Evolutionary conservation across 2,888 invertebrate species (phyloP).

Genomic region (Pristionchus exspectatus): DNA sequence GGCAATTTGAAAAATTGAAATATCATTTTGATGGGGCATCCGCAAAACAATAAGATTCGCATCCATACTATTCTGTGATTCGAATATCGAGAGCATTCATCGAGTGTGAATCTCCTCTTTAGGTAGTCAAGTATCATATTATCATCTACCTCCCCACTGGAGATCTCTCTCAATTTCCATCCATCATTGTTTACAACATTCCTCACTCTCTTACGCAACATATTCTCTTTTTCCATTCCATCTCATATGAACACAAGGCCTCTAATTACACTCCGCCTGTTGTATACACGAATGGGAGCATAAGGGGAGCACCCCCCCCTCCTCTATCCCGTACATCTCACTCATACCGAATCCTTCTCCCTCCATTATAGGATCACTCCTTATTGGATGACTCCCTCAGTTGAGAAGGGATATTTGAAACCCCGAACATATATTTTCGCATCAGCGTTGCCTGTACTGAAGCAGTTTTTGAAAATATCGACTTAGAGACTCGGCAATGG

Average conservation of each 20-base stretch:
- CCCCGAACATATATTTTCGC: too few relatives aligned
- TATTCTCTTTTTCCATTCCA: not conserved
- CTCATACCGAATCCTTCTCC: not conserved
- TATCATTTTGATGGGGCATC: too few relatives aligned
- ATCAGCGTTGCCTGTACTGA: too few relatives aligned
- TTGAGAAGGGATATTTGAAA: not conserved
- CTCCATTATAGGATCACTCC: not conserved
- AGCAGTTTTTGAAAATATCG: too few relatives aligned
- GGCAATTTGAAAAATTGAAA: not conserved
- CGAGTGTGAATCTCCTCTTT: not conserved
- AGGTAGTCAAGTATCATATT: not conserved
- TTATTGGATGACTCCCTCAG: not conserved
- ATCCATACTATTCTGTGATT: too few relatives aligned
- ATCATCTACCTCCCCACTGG: not conserved
- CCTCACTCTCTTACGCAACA: constrained; percentile 48
- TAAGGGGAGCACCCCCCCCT: not conserved
- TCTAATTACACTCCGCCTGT: constrained; percentile 45
- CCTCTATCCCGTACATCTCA: not conserved
- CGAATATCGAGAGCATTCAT: not conserved
- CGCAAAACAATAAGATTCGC: too few relatives aligned
- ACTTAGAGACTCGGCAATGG: too few relatives aligned
- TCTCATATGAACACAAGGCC: constrained; percentile 20
- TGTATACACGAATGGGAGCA: constrained; percentile 30
- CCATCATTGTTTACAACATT: not conserved
- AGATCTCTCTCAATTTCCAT: not conserved